Evolutionary conservation across 1,140 invertebrate species (phyloP).

Genomic region (Leptonema lineaticorne): DNA sequence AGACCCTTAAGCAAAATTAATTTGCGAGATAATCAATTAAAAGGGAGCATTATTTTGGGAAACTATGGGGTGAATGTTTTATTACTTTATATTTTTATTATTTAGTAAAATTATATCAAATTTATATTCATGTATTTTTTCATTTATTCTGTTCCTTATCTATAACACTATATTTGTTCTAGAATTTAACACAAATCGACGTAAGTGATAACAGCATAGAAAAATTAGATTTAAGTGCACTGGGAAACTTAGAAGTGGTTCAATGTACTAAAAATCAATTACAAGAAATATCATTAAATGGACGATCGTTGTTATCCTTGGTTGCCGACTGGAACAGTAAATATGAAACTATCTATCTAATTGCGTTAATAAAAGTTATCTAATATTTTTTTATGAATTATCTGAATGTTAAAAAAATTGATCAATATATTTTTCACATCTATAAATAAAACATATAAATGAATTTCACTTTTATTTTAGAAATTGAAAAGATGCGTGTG

Average conservation of each 20-base stretch:
- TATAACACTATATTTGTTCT: not conserved
- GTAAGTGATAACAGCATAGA: slow-evolving; percentile 79
- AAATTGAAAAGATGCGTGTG: slow-evolving; percentile 65
- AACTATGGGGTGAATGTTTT: slow-evolving; percentile 76
- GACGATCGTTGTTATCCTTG: slow-evolving; percentile 65
- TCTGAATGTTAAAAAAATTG: too few species aligned
- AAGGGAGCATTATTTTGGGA: slow-evolving; percentile 79
- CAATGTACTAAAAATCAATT: slow-evolving; percentile 72
- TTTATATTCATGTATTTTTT: not conserved
- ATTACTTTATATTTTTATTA: not conserved
- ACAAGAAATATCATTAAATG: slow-evolving; percentile 68
- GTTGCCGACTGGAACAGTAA: slow-evolving; percentile 76
- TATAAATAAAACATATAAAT: slow-evolving; percentile 6
- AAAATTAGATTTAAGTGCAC: slow-evolving; percentile 69
- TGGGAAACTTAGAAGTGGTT: slow-evolving; percentile 68
- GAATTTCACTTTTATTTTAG: slow-evolving; percentile 56
- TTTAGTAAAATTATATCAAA: not conserved
- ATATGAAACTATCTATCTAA: slow-evolving; percentile 39
- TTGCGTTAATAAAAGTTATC: slow-evolving; percentile 11
- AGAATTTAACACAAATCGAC: slow-evolving; percentile 72
- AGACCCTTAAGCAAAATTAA: slow-evolving; percentile 67
- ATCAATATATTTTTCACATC: too few species aligned
- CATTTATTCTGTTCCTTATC: too few species aligned
- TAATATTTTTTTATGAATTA: slow-evolving; percentile 17
- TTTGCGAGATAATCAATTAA: slow-evolving; percentile 71